These are phyloP conservation scores for Ceratoteleas bidentatus DNA, from an alignment of 1,140 invertebrate genomes.

Conservation along the genomic window DNA sequence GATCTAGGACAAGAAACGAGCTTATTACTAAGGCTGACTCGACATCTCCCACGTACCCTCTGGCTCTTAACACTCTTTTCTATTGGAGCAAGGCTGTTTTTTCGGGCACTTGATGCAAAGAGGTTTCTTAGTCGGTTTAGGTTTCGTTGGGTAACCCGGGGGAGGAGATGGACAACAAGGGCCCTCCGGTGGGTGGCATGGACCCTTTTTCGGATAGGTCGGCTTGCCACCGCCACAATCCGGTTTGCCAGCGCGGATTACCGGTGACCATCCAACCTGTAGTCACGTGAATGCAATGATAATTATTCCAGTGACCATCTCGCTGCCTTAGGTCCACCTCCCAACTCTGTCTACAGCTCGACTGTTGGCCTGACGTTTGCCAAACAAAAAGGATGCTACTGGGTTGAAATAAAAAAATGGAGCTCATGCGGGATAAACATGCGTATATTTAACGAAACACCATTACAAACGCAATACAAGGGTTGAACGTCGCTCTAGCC, in stretches of 20 bases:
- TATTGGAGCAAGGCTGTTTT: conserved; percentile 72
- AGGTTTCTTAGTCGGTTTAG: conserved; percentile 66
- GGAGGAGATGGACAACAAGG: conserved; percentile 67
- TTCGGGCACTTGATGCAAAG: conserved; percentile 74
- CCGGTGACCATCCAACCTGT: conserved; percentile 40
- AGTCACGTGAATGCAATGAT: conserved; percentile 54
- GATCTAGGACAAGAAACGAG: conserved; percentile 36
- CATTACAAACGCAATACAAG: background rate
- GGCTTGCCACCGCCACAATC: conserved; percentile 70
- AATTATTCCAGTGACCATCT: conserved; percentile 30
- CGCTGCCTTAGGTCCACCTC: conserved; percentile 59
- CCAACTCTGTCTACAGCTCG: conserved; percentile 19
- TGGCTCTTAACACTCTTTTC: conserved; percentile 68
- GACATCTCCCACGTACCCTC: conserved; percentile 69
- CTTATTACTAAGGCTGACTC: conserved; percentile 7
- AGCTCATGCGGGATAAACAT: background rate
- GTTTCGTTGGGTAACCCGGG: conserved; percentile 70
- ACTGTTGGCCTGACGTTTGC: background rate
- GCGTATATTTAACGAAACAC: conserved; percentile 18
- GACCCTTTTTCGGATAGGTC: conserved; percentile 55
- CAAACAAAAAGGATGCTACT: background rate
- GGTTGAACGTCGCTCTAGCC: no score
- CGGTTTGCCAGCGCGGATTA: conserved; percentile 66
- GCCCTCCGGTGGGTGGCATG: conserved; percentile 70
- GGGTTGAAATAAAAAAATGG: conserved; percentile 15